Percentiles rank a stretch among this genome's conserved stretches.
Conservation (phyloP, 2,888 invertebrate genomes). For the Lithodes maja region DNA sequence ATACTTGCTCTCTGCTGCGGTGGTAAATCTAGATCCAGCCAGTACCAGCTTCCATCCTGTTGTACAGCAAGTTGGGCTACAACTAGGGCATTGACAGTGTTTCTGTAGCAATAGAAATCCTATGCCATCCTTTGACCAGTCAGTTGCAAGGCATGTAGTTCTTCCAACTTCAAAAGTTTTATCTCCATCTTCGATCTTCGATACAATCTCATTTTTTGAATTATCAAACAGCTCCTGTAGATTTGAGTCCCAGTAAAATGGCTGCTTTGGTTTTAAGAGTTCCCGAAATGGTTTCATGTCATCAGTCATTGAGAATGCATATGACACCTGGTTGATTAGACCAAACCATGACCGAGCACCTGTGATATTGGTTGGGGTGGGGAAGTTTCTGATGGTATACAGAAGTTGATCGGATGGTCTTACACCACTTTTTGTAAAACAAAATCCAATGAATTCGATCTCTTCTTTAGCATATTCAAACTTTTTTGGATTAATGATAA, state of each 20-base stretch:
- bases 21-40: conserved; percentile 28
- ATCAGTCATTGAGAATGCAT: background rate
- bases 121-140: conserved; percentile 6
- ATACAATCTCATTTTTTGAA: background rate
- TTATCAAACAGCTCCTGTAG: conserved; percentile 14
- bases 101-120: conserved; percentile 39
- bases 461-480: conserved; percentile 13
- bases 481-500: conserved; percentile 23
- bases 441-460: conserved; percentile 25
- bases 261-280: conserved; percentile 2
- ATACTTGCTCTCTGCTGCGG: conserved; percentile 30
- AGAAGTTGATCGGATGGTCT: background rate
- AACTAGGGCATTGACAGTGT: conserved; percentile 32
- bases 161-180: background rate
- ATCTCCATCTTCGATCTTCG: background rate
- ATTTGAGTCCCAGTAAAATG: background rate
- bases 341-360: conserved; percentile 41
- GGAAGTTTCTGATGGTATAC: background rate
- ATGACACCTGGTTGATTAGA: conserved; percentile 41
- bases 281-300: conserved; percentile 23
- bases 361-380: conserved; percentile 30
- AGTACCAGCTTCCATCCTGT: conserved; percentile 34
- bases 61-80: conserved; percentile 33
- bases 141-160: conserved; percentile 12
- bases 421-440: background rate